Base-by-base conservation (phyloP, 30 jellyfish, hydroid and myxozoan species). In the Aurelia aurita complex sp. Pacific region DNA sequence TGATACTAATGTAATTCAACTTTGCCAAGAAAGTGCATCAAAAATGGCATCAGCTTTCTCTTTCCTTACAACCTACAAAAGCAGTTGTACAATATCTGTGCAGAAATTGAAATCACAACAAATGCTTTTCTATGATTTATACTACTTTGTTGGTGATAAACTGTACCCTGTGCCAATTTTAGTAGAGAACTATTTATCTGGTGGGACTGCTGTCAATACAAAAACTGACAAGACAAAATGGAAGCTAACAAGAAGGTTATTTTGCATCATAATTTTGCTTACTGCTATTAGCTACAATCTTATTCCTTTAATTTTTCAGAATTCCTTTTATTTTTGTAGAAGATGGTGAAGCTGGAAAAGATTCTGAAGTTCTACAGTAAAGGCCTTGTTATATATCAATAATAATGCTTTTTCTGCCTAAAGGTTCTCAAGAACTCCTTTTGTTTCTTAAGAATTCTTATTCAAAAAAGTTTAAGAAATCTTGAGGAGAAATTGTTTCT, bases 151-250 rank as follows among this genome's bases (percentile, higher is more conserved):
- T 71, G 89, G 88, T 51, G 87, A 79, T 17, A 53, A 82, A 18
- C 53, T 88, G 85, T 94, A 88, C 54, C 97, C 98, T 38, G 92
- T 94, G 23, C 98, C 98, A 11, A 77, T 94, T 18, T 70, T 88
- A 17, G 85, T 94, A 75, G 93, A 72, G 66, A 94, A 94, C 62
- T 72, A 65, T 52, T 57, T 29, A 54, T 40, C 79, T 2, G 70
- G 69, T 12, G 97, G 97, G 1, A 23, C 71, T 12, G 55, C 70
- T 7, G 96, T 94, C 34, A 94, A 94, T 64, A 43, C 89, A 15
- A 82, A 82, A 67, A 33, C 89, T 10, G 92, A 71, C 15, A 76
- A 80, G 57, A 23, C 82, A 5, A 6, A 64, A 32, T 94, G 98
- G 98, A 74, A 54, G 66, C 60, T 88, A 50, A 82, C 91, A 18